Percentiles rank a stretch among this genome's conserved stretches.
These are phyloP conservation scores for Crematogaster levior DNA, from an alignment of 2,888 invertebrate species.

Conservation along the genomic window DNA sequence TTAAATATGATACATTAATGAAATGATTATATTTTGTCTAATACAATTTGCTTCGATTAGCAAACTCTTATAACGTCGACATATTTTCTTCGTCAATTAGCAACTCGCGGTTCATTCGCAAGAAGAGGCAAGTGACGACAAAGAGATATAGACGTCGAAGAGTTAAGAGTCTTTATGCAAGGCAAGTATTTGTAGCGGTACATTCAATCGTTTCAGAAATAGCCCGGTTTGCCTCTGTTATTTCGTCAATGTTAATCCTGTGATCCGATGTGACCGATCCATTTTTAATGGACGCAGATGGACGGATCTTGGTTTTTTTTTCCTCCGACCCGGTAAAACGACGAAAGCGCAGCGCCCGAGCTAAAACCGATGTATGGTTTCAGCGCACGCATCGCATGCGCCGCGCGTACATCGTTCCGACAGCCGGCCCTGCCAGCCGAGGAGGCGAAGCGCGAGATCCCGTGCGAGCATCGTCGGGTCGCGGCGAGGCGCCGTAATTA, in stretches of 20 bases:
- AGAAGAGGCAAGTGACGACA: neutral
- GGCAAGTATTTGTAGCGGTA: neutral
- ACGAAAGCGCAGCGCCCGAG: neutral
- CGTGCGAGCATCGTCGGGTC: constrained; percentile 80
- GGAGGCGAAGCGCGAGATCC: constrained; percentile 75
- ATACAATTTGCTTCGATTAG: neutral
- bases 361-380: neutral
- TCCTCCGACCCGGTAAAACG: neutral
- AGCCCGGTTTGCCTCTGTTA: neutral
- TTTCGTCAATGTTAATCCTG: constrained; percentile 19
- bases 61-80: neutral
- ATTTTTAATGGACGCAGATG: constrained; percentile 37
- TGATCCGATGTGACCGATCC: constrained; percentile 22
- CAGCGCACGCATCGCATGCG: constrained; percentile 1
- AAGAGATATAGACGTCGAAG: neutral
- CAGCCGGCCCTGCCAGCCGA: constrained; percentile 45
- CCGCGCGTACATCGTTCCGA: constrained; percentile 34
- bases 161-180: neutral
- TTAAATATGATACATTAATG: neutral
- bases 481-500: constrained; percentile 78
- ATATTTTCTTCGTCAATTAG: neutral
- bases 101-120: neutral
- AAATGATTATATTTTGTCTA: neutral
- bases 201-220: neutral
- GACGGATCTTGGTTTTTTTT: constrained; percentile 2